A percentile compares a stretch with the other conserved stretches of the same genome.
phyloP scores from a whole-genome alignment of 2,113 vertebrate species.

The Tragelaphus strepsiceros region DNA sequence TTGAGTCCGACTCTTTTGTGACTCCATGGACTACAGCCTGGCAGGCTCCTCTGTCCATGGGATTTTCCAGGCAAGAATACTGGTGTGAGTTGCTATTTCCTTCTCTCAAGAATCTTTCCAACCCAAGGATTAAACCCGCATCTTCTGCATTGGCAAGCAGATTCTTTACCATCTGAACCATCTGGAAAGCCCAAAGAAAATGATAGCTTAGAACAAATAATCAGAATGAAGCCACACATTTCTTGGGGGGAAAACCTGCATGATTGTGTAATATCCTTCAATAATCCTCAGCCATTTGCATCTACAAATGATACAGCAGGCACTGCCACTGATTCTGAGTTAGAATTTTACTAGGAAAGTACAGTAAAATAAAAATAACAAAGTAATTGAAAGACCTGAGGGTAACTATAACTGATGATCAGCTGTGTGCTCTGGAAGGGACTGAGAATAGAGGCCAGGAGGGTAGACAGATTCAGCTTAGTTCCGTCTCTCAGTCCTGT shows the following conservation, averaged over 20 bases:
- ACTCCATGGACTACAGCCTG: background rate
- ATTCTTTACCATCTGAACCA: background rate
- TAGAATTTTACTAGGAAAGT: background rate
- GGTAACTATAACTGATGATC: background rate
- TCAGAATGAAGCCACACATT: background rate
- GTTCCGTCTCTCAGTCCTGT: rapidly evolving
- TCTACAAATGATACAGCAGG: background rate
- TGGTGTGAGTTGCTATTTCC: background rate
- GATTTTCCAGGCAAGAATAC: background rate
- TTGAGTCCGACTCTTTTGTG: background rate
- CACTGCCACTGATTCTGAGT: background rate
- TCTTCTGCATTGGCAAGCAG: background rate
- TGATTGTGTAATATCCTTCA: background rate
- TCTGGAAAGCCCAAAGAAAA: background rate
- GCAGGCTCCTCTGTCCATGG: background rate
- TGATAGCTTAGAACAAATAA: background rate
- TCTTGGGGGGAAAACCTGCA: background rate
- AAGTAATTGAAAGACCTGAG: background rate
- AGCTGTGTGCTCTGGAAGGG: background rate
- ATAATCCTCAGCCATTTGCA: background rate
- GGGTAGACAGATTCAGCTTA: background rate
- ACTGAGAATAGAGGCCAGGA: background rate
- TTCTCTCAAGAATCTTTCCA: background rate
- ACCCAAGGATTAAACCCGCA: background rate
- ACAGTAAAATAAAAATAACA: background rate